These are phyloP conservation scores for Caenorhabditis sulstoni DNA, from an alignment of 2,888 invertebrate species.

Conservation along the genomic window DNA sequence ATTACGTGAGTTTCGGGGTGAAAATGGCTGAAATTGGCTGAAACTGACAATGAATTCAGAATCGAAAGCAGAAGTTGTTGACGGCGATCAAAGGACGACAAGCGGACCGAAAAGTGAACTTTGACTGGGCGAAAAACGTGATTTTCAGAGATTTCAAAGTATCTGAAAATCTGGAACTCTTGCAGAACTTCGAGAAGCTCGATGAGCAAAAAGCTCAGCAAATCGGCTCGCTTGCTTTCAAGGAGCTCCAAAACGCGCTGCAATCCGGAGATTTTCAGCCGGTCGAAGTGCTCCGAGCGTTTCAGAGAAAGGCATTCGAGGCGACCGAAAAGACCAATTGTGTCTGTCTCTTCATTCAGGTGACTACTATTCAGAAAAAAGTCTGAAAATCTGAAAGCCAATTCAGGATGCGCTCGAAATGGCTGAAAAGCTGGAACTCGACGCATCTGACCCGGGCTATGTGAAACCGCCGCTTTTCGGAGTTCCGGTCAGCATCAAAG, in stretches of 20 bases:
- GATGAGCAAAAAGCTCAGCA: constrained; percentile 15
- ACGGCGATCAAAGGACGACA: constrained; percentile 21
- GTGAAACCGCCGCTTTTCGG: constrained; percentile 70
- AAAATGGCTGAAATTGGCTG: background rate
- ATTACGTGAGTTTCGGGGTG: constrained; percentile 18
- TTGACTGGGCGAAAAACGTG: constrained; percentile 46
- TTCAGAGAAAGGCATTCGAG: constrained; percentile 71
- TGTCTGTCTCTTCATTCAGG: constrained; percentile 66
- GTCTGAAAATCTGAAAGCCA: too few species aligned
- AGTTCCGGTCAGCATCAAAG: constrained; percentile 78
- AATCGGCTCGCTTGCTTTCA: constrained; percentile 22
- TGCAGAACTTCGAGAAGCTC: constrained; percentile 40
- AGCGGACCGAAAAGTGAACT: constrained; percentile 34
- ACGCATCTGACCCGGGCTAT: constrained; percentile 8
- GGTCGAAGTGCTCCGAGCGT: constrained; percentile 70
- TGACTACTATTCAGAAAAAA: too few species aligned
- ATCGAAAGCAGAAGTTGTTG: constrained; percentile 20
- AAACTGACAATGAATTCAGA: constrained; percentile 28
- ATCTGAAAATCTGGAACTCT: background rate
- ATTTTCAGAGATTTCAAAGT: too few species aligned
- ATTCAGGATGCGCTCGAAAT: constrained; percentile 31
- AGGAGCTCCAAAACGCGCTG: constrained; percentile 58
- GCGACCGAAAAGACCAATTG: constrained; percentile 74
- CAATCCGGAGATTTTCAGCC: constrained; percentile 63
- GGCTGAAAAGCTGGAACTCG: constrained; percentile 26